phyloP scores from a whole-genome alignment of 2,888 invertebrate genomes.

The Euplexia lucipara region DNA sequence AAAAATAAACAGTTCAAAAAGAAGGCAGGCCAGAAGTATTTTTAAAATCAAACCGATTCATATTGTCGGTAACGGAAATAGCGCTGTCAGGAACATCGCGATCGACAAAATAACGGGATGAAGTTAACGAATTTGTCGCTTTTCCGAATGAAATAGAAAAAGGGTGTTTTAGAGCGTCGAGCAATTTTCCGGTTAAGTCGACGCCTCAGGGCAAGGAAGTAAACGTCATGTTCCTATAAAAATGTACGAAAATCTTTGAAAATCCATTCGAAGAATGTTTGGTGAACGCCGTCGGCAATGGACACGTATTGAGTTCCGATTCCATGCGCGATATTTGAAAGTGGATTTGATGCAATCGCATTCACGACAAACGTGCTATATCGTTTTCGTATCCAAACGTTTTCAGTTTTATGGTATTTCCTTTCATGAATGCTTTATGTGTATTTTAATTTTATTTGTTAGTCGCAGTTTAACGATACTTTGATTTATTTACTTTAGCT shows the following conservation, averaged over 20 bases:
- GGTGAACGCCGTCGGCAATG: constrained; percentile 43
- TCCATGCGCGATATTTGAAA: constrained; percentile 36
- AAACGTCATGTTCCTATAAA: constrained; percentile 21
- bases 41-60: constrained; percentile 12
- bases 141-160: constrained; percentile 60
- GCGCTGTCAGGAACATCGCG: constrained; percentile 36
- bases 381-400: constrained; percentile 20
- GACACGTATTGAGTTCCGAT: constrained; percentile 48
- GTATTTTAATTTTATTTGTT: constrained; percentile 4
- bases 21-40: not conserved
- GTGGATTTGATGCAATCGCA: constrained; percentile 53
- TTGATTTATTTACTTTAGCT: not conserved
- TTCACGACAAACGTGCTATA: constrained; percentile 38
- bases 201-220: constrained; percentile 21
- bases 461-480: not conserved
- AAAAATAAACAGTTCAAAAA: not conserved
- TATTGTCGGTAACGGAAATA: constrained; percentile 32
- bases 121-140: constrained; percentile 49
- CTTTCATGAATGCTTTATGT: constrained; percentile 13
- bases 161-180: constrained; percentile 57
- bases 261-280: constrained; percentile 44
- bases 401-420: constrained; percentile 15
- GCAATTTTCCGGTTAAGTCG: constrained; percentile 58
- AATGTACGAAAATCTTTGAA: constrained; percentile 40
- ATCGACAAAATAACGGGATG: constrained; percentile 28